Conservation (phyloP, 2,888 invertebrate species). For the Zaprionus lineosus region DNA sequence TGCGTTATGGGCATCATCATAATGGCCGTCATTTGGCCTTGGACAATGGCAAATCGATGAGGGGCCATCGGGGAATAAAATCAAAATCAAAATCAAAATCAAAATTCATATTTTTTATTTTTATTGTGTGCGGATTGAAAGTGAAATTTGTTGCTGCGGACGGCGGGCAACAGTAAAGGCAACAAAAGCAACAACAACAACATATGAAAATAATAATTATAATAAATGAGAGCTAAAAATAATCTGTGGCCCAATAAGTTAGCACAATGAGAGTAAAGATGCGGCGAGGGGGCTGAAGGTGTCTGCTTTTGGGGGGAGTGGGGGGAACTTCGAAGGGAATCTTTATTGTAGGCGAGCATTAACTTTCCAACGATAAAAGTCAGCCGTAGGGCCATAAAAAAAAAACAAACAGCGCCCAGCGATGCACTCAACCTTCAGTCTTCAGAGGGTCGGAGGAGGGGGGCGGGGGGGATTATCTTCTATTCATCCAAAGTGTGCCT, state of each 20-base stretch:
- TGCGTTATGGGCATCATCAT: constrained; percentile 39
- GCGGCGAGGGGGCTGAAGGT: no score
- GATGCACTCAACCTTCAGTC: constrained; percentile 21
- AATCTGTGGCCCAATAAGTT: constrained; percentile 62
- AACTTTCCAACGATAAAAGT: constrained; percentile 53
- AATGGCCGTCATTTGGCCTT: constrained; percentile 34
- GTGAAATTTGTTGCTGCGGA: constrained; percentile 50
- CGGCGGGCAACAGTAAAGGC: no score
- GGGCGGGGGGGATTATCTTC: no score
- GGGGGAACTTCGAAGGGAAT: constrained; percentile 10
- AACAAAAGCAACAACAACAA: no score
- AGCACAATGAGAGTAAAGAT: no score
- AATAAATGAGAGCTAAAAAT: constrained; percentile 51
- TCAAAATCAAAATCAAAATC: constrained; percentile 51
- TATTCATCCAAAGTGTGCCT: no score
- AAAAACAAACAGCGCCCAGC: constrained; percentile 36
- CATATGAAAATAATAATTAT: constrained; percentile 28
- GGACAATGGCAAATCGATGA: constrained; percentile 58
- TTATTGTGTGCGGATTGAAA: constrained; percentile 53
- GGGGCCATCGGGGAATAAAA: constrained; percentile 50
- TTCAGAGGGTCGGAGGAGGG: no score
- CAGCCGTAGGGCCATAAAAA: constrained; percentile 29
- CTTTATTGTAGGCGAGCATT: constrained; percentile 28
- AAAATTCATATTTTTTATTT: constrained; percentile 11
- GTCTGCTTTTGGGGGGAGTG: neutral